phyloP scores from a whole-genome alignment of 2,797 vertebrate genomes.

The Cottoperca gobio region DNA sequence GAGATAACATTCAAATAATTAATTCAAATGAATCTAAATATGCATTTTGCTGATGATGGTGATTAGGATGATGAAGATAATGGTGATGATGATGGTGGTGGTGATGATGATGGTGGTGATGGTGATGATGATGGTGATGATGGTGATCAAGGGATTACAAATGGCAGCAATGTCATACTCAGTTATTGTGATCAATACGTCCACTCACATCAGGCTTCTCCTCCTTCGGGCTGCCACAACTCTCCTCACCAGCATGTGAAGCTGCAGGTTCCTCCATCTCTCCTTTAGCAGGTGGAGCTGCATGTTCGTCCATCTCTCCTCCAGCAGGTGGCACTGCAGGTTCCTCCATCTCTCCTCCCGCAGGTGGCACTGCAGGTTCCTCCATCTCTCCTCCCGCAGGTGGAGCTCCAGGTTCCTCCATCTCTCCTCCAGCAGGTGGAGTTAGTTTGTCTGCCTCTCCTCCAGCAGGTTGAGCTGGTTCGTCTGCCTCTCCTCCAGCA shows the following conservation, averaged over 20 bases:
- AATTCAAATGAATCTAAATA: no score
- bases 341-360: conserved; percentile 19
- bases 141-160: no score
- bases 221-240: conserved; percentile 33
- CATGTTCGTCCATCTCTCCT: not conserved
- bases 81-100: not conserved
- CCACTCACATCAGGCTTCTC: conserved; percentile 80
- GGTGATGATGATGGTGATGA: not conserved
- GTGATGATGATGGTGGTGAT: not conserved
- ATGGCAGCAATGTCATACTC: not conserved
- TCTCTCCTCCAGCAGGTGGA: no score
- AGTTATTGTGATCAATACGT: not conserved
- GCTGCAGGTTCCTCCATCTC: not conserved
- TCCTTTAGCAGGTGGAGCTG: conserved; percentile 12
- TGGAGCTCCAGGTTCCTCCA: not conserved
- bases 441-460: no score
- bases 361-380: not conserved
- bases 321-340: not conserved
- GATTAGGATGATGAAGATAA: no score
- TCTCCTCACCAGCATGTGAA: conserved; percentile 14
- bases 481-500: conserved; percentile 22
- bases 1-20: no score
- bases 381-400: not conserved
- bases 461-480: not conserved
- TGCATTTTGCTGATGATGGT: no score